Evolutionary conservation across 2,797 vertebrate species (phyloP), one percentile per base, ranked within the genome.

Genomic region (Neopelma chrysocephalum): DNA sequence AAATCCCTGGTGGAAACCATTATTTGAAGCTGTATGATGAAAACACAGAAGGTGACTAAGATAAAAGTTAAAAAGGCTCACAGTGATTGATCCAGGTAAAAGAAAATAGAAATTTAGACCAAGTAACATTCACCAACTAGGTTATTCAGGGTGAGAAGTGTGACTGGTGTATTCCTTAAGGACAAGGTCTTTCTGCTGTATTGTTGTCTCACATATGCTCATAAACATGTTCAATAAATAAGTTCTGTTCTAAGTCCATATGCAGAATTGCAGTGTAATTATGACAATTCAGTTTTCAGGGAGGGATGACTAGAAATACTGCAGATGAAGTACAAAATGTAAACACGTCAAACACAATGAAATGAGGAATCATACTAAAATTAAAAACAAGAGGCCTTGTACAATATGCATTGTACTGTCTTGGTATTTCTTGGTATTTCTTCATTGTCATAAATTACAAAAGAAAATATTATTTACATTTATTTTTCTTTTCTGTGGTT

Each of bases 1-100:
- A 75, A 83, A 61, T 90, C 51, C 62, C 89, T 66, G 12, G 61
- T 94, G 73, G 57, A 89, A 95, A 70, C 40, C 20, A 51, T 81
- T 90, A 76, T 90, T 92, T 94, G 75, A 84, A 94, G 77, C 82
- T 93, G 12, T 69, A 64, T 70, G 48, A 93, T 82, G 48, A 92
- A 96, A 92, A 65, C 57, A 84, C 36, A 57, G 43, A 92, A 80
- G 56, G 58, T 45, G 58, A 54, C 81, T 79, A 76, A 88, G 48
- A 72, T 70, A 70, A 89, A 82, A 87, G 27, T 15, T 26, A 3
- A 51, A 73, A 84, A 47, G 25, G 19, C 56, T 88, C 32, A 12
- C 17, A 51, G 2, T 53, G 29, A 80, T 72, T 80, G 82, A 84
- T 86, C 60, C 25, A 45, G 36, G 45, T 40, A 78, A 88, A 94